A percentile compares a stretch with the other conserved stretches of the same genome.
Conservation (phyloP, 2,888 invertebrate genomes). For the Platerodrilus igneus region DNA sequence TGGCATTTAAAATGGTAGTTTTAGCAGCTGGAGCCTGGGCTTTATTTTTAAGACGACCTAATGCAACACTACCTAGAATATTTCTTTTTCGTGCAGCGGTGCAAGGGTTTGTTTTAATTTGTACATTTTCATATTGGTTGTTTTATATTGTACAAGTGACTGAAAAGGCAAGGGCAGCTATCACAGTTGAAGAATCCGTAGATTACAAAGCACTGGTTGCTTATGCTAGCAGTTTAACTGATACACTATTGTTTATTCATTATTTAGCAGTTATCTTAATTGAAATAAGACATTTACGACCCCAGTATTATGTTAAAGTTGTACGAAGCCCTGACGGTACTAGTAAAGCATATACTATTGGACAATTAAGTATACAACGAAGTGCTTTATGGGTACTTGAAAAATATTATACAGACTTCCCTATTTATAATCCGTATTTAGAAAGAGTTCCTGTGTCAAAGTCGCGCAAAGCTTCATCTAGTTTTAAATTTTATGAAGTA, state of each 20-base stretch:
- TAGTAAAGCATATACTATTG: constrained; percentile 81
- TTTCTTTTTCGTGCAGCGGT: constrained; percentile 86
- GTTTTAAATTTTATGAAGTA: constrained; percentile 97
- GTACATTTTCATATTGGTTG: constrained; percentile 96
- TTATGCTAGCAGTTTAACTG: constrained; percentile 88
- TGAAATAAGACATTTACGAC: constrained; percentile 88
- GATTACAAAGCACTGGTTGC: constrained; percentile 86
- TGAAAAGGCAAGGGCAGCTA: constrained; percentile 73
- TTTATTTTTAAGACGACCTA: constrained; percentile 77
- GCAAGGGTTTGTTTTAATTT: constrained; percentile 81
- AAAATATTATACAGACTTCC: constrained; percentile 93
- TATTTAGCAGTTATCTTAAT: constrained; percentile 90
- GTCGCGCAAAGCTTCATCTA: constrained; percentile 70
- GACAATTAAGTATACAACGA: constrained; percentile 88
- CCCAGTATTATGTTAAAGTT: constrained; percentile 83
- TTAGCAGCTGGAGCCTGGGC: constrained; percentile 91
- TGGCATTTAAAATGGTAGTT: constrained; percentile 86
- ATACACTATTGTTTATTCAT: constrained; percentile 91
- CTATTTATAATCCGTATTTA: constrained; percentile 94
- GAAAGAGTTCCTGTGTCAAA: constrained; percentile 86
- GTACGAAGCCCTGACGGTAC: constrained; percentile 95
- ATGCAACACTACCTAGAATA: constrained; percentile 86
- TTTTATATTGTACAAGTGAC: constrained; percentile 93
- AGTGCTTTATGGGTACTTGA: constrained; percentile 93
- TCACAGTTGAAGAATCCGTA: constrained; percentile 72